Evolutionary conservation across 2,888 invertebrate genomes (phyloP), one percentile per base, ranked within the genome.

Genomic region (Melinopterus prodromus): DNA sequence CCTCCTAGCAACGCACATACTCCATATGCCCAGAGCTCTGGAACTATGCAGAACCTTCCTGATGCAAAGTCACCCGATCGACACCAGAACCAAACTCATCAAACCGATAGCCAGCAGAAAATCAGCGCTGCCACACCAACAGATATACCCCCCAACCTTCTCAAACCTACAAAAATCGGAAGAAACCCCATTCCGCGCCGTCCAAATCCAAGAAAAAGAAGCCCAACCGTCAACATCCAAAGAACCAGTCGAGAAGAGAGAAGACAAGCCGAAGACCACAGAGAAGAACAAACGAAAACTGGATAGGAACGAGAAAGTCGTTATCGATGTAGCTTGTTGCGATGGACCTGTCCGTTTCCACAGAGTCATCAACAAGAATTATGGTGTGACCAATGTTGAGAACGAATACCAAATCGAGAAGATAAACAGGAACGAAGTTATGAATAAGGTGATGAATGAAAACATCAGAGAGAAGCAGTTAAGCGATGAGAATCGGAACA

Each of bases 291-390:
- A 76, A 79, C 82, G 76, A 78, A 75, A 74, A 76, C 26, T 76
- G n/a, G 35, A 84, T 12, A 81, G 81, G 12, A 83, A 81, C 16
- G 88, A 89, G 38, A 93, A 92, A 86, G 93, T 95, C 0, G 93
- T 97, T 0, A 90, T 96, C 81, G 97, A 97, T 88, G 92, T 97
- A n/a, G 97, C 97, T 0, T 96, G 95, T 82, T 97, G 97, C 89
- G 97, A 97, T 88, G 97, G 97, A 0, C 97, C 97, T 0, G 97
- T 97, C 0, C 92, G 95, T 36, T 95, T 97, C 89, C 95, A 96
- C 85, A 92, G 97, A 1, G 96, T 97, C 2, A 90, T 96, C 2
- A 97, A 97, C 90, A 93, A 93, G 77, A 95, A 96, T 80, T 97
- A 96, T 90, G 93, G 91, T 4, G 81, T 89, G 7, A 86, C 86